Conservation (phyloP, 2,888 invertebrate genomes). For the Ophion obscuratus region DNA sequence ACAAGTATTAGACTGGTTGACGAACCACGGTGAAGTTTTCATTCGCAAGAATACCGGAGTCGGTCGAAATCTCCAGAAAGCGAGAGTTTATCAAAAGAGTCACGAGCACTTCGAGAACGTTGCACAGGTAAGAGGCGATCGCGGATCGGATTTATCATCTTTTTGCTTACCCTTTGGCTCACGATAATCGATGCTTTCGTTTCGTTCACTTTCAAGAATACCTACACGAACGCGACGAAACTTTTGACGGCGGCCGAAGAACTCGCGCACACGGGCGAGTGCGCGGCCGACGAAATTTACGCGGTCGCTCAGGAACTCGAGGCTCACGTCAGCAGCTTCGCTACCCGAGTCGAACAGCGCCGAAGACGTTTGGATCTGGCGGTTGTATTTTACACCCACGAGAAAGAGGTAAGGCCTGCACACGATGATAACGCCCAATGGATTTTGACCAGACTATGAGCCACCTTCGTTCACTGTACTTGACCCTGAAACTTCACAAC, state of each 20-base stretch:
- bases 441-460: neutral
- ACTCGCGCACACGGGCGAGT: conserved; percentile 97
- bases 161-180: neutral
- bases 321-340: conserved; percentile 97
- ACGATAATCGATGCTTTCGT: neutral
- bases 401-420: conserved; percentile 90
- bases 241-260: conserved; percentile 97
- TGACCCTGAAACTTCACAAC: too few relatives aligned
- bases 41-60: conserved; percentile 98
- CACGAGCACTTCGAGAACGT: conserved; percentile 99
- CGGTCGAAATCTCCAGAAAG: conserved; percentile 97
- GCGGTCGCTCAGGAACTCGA: conserved; percentile 97
- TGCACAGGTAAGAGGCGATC: conserved; percentile 89
- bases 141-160: neutral
- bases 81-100: conserved; percentile 98
- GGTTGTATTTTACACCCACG: conserved; percentile 97
- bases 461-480: too few relatives aligned
- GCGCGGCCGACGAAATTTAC: conserved; percentile 97
- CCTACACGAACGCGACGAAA: conserved; percentile 99
- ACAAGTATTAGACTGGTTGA: conserved; percentile 98
- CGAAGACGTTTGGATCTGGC: conserved; percentile 95
- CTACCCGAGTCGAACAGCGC: conserved; percentile 95
- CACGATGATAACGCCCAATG: neutral
- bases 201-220: conserved; percentile 88
- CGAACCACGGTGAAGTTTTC: conserved; percentile 98